A percentile compares a stretch with the other conserved stretches of the same genome.
phyloP scores from a whole-genome alignment of 2,888 invertebrate species.

The Eristalinus aeneus region DNA sequence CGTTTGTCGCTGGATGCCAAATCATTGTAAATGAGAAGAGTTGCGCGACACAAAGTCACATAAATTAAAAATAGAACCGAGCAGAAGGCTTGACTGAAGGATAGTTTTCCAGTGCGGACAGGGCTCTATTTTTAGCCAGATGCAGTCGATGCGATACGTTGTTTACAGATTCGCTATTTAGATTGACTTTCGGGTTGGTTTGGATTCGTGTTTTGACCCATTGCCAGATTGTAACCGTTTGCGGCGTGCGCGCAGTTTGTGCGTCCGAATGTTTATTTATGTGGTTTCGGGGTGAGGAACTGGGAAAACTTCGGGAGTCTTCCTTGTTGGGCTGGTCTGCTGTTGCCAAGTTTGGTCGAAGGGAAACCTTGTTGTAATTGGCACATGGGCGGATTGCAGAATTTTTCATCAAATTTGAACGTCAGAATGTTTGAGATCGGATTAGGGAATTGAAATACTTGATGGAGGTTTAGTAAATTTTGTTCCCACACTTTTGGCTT shows the following conservation, averaged over 20 bases:
- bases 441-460: too few relatives aligned
- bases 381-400: background rate
- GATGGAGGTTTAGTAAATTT: too few relatives aligned
- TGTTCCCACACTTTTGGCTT: too few relatives aligned
- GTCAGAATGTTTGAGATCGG: background rate
- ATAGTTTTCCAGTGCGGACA: slow-evolving; percentile 50
- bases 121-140: slow-evolving; percentile 46
- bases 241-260: slow-evolving; percentile 26
- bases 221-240: slow-evolving; percentile 26
- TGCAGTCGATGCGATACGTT: slow-evolving; percentile 25
- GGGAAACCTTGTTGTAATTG: background rate
- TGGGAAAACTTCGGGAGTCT: background rate
- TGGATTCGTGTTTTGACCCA: background rate
- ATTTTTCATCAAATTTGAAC: background rate
- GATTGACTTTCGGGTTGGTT: background rate
- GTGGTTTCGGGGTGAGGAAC: background rate
- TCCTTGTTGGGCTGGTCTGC: background rate
- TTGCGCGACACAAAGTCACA: slow-evolving; percentile 12
- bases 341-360: background rate
- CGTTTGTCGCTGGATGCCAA: background rate
- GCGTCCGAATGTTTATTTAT: slow-evolving; percentile 17
- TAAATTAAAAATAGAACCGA: slow-evolving; percentile 39
- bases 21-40: slow-evolving; percentile 4
- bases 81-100: slow-evolving; percentile 5
- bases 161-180: slow-evolving; percentile 10